Evolutionary conservation across 2,888 invertebrate species (phyloP).

Genomic region (Drosophila pseudotalamancana): DNA sequence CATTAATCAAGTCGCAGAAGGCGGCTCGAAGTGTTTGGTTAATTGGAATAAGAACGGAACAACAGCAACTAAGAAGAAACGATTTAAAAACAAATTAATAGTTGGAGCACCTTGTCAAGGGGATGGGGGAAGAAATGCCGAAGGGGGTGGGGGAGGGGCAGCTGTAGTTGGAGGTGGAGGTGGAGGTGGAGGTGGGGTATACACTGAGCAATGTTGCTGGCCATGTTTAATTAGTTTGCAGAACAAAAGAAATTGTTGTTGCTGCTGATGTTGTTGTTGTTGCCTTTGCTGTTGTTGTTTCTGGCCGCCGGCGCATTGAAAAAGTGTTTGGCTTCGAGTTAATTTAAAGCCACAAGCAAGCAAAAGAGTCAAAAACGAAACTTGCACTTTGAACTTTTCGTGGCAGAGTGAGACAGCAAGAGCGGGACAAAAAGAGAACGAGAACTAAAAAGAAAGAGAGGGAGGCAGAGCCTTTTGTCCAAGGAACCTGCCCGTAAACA

Average conservation of each 20-base stretch:
- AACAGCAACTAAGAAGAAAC: constrained; percentile 38
- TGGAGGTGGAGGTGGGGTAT: background rate
- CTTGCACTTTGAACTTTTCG: constrained; percentile 57
- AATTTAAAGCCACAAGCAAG: constrained; percentile 71
- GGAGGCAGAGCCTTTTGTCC: too few species aligned
- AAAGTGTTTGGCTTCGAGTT: constrained; percentile 56
- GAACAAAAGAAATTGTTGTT: constrained; percentile 47
- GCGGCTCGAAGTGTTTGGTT: constrained; percentile 13
- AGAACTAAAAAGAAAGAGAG: too few species aligned
- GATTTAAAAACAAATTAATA: constrained; percentile 77
- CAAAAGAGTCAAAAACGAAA: constrained; percentile 35
- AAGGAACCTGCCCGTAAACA: constrained; percentile 42
- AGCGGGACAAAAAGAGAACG: background rate
- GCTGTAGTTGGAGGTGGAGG: too few species aligned
- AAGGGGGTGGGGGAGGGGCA: background rate
- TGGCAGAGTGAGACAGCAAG: constrained; percentile 7
- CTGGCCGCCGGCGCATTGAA: constrained; percentile 42
- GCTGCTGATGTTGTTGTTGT: constrained; percentile 10
- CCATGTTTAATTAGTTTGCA: constrained; percentile 74
- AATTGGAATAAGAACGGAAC: constrained; percentile 16
- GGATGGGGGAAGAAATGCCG: background rate
- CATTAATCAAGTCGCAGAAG: constrained; percentile 63
- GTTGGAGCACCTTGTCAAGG: constrained; percentile 23
- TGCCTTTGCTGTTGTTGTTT: constrained; percentile 7
- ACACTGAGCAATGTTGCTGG: constrained; percentile 15